Percentiles rank a stretch among this genome's conserved stretches.
Conservation (phyloP, 1,140 invertebrate genomes). For the Drosophila yakuba region DNA sequence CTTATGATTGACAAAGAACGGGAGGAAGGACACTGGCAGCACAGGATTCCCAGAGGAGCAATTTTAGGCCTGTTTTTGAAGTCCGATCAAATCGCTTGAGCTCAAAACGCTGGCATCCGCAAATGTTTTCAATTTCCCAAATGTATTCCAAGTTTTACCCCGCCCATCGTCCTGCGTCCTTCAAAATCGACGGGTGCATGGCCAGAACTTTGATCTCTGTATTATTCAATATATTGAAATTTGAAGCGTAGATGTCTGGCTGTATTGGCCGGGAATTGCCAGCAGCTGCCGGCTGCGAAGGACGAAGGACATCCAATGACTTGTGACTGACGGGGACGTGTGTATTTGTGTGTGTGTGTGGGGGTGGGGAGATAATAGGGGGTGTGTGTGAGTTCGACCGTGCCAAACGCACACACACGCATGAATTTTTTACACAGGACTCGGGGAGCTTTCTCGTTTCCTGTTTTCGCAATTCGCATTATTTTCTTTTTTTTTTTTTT, state of each 20-base stretch:
- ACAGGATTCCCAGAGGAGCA: constrained; percentile 8
- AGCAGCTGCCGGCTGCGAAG: constrained; percentile 61
- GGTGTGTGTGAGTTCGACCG: constrained; percentile 48
- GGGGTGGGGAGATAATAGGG: not conserved
- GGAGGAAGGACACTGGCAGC: not conserved
- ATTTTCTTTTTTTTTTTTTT: constrained; percentile 13
- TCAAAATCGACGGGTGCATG: constrained; percentile 6
- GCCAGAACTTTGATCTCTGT: constrained; percentile 56
- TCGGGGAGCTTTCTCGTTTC: constrained; percentile 58
- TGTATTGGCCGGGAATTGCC: constrained; percentile 58
- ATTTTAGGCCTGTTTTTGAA: constrained; percentile 24
- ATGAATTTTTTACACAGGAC: constrained; percentile 73
- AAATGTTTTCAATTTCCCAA: constrained; percentile 47
- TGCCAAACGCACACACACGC: constrained; percentile 41
- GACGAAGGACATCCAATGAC: constrained; percentile 58
- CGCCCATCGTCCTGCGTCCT: too few species aligned
- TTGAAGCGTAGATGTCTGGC: constrained; percentile 50
- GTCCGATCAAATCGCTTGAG: constrained; percentile 27
- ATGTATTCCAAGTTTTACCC: constrained; percentile 23
- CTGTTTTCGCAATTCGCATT: constrained; percentile 49
- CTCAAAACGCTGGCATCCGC: constrained; percentile 16
- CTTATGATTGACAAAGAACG: constrained; percentile 3
- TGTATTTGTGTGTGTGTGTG: not conserved
- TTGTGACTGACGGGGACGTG: constrained; percentile 51
- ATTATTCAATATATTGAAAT: constrained; percentile 65